Evolutionary conservation across 2,113 vertebrate species (phyloP).

Genomic region (rabbit (Oryctolagus cuniculus)): DNA sequence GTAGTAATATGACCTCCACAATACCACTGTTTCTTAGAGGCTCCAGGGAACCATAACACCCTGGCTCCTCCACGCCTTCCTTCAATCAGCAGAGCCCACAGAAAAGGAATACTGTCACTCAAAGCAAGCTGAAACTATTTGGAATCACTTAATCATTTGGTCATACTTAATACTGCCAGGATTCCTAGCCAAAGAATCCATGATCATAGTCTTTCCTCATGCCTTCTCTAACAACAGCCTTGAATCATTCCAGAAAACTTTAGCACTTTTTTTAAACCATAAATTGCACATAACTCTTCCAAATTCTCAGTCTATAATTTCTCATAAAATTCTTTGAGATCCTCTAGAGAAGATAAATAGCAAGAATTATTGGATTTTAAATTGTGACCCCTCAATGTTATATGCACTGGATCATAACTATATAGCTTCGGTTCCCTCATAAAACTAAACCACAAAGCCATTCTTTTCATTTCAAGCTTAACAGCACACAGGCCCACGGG

Average conservation of each 20-base stretch:
- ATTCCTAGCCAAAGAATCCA: constrained; percentile 25
- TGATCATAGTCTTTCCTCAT: constrained; percentile 17
- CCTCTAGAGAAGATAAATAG: constrained; percentile 65
- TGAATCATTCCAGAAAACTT: constrained; percentile 66
- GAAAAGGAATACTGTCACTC: constrained; percentile 4
- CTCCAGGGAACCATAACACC: background rate
- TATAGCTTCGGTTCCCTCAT: constrained; percentile 59
- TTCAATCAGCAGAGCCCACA: background rate
- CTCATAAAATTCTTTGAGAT: constrained; percentile 75
- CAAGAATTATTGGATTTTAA: constrained; percentile 69
- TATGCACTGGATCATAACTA: constrained; percentile 57
- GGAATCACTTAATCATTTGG: background rate
- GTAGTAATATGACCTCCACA: background rate
- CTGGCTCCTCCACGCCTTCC: background rate
- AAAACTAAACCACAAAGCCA: constrained; percentile 76
- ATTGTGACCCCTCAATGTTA: constrained; percentile 63
- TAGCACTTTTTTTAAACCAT: constrained; percentile 66
- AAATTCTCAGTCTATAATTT: constrained; percentile 74
- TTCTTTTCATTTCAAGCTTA: constrained; percentile 82
- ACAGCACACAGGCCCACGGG: constrained; percentile 60
- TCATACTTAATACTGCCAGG: background rate
- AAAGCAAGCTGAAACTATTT: background rate
- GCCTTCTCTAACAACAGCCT: constrained; percentile 64
- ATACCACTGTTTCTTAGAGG: background rate
- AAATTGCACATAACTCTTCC: constrained; percentile 64